Base-by-base conservation (phyloP, 2,113 vertebrate species). In the Oceanodroma tethys region DNA sequence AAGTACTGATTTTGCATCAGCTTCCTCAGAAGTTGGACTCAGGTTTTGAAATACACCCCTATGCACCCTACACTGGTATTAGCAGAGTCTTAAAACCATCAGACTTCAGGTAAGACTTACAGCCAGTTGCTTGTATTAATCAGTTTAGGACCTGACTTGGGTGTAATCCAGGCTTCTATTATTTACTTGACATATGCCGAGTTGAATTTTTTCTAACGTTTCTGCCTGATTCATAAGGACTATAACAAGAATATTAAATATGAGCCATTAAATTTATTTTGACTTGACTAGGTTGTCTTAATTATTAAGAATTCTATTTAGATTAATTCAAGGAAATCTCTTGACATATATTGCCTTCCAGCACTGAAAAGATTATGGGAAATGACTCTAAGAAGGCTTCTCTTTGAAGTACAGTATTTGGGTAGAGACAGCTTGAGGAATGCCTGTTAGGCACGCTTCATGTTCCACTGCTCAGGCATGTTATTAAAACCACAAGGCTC, bases 251-350 rank as follows among this genome's bases (percentile, higher is more conserved):
- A 86, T 43, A 92, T 95, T 96, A 97, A 97, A 95, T 94, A 97
- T 6, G 55, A 97, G 82, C 84, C 91, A 93, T 78, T 97, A 93
- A 86, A 98, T 97, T 95, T 96, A 93, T 97, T 97, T 97, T 96
- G 96, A 97, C 96, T 97, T 87, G 91, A 70, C 95, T 96, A 59
- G 36, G 19, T 89, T 98, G 94, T 97, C 95, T 97, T 97, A 95
- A 97, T 98, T 88, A 98, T 98, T 98, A 97, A 95, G 82, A 93
- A 93, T 93, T 96, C 95, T 96, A 91, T 98, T 97, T 97, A 95
- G 93, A 97, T 36, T 96, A 98, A 96, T 88, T 89, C 38, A 73
- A 81, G 89, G 76, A 97, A 95, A 96, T 97, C 97, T 96, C 96
- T 88, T 97, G 96, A 97, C 94, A 94, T 32, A 78, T 81, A 94